Base-by-base conservation (phyloP, 2,797 vertebrate genomes). In the Clarias fuscus region DNA sequence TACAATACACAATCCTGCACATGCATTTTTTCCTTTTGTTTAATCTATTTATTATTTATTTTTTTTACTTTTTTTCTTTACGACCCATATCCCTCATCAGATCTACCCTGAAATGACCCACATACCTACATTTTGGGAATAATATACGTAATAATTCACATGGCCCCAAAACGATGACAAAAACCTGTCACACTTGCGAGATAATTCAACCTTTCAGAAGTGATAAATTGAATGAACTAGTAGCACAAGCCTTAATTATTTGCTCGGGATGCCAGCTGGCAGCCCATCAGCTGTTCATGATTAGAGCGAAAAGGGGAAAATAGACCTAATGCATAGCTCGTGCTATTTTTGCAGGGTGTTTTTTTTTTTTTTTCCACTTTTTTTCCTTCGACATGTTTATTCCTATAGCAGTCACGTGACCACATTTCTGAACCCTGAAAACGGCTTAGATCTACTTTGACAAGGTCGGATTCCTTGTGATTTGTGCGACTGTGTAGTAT, bases 221-320 rank as follows among this genome's bases (percentile, higher is more conserved):
- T 53, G 62, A 82, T 67, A 27, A 20, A 67, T 82, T 27, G 40
- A 20, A 30, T 20, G 40, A 67, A 67, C 40, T 27, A 27, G 24
- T 53, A 53, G 62, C 62, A 67, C n/a, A 27, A 67, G 79, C 40
- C 43, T 53, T 68, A 68, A 68, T 82, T 82, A 82, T 68, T 82
- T 82, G 43, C 80, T 68, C 43, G 20, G 43, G n/a, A 68, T 27
- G 64, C 80, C 40, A 56, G 64, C 64, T 82, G 80, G 68, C 43
- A 82, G 80, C 43, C 18, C 43, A 67, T 82, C 65, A 82, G 27
- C 64, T 68, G 80, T 82, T 68, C 27, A 68, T 82, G 80, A 82
- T 68, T 68, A 68, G n/a, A 68, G 43, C 27, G 30, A 68, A 24
- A 64, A 65, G 73, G 80, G 43, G 18, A 11, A 68, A 82, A 82